Percentiles rank a stretch among this genome's conserved stretches.
phyloP scores from a whole-genome alignment of 1,140 invertebrate genomes.

The Leucophenga varia region DNA sequence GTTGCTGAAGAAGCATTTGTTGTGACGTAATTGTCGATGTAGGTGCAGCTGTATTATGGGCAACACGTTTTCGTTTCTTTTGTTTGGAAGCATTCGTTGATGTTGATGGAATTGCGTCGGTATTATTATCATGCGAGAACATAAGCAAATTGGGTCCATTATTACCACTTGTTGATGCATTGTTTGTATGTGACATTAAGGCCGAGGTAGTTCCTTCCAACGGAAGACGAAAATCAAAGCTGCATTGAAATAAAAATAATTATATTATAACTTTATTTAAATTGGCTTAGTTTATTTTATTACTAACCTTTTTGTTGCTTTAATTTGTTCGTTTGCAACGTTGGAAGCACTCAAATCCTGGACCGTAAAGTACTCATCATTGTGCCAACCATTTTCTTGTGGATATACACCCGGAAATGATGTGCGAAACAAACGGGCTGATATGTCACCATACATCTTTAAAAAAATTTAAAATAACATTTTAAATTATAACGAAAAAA shows the following conservation, averaged over 20 bases:
- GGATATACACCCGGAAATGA: slow-evolving; percentile 40
- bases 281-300: not conserved
- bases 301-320: not conserved
- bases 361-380: slow-evolving; percentile 39
- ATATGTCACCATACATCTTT: slow-evolving; percentile 49
- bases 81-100: slow-evolving; percentile 8
- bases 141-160: slow-evolving; percentile 6
- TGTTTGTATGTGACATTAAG: slow-evolving; percentile 5
- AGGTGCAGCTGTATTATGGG: slow-evolving; percentile 17
- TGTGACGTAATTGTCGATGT: slow-evolving; percentile 37
- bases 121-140: slow-evolving; percentile 7
- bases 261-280: not conserved
- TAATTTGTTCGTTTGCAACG: not conserved
- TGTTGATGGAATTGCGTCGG: slow-evolving; percentile 16
- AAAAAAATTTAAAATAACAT: too few relatives aligned
- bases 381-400: slow-evolving; percentile 43
- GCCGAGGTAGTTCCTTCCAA: slow-evolving; percentile 10
- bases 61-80: slow-evolving; percentile 21
- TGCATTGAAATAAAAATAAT: slow-evolving; percentile 12
- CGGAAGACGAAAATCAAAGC: slow-evolving; percentile 39
- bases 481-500: too few relatives aligned
- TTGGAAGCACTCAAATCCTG: slow-evolving; percentile 42
- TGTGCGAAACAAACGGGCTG: slow-evolving; percentile 45
- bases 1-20: slow-evolving; percentile 11
- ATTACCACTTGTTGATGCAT: not conserved